These are phyloP conservation scores for Gortyna flavago DNA, from an alignment of 2,888 invertebrate genomes.

Conservation along the genomic window DNA sequence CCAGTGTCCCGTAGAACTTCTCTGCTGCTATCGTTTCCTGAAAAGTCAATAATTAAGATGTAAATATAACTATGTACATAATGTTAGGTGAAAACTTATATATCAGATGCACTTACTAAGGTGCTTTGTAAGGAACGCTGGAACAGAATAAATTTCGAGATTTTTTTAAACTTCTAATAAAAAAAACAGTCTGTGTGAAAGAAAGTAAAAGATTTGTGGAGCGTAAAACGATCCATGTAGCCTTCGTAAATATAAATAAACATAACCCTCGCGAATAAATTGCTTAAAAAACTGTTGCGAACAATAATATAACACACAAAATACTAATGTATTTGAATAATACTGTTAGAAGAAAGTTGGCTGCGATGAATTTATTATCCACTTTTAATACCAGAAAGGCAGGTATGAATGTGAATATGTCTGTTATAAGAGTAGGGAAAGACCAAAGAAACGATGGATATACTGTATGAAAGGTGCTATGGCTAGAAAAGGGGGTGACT, in stretches of 20 bases:
- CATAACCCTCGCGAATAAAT: not conserved
- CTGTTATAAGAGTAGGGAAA: not conserved
- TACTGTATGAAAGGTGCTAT: not conserved
- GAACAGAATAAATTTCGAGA: no score
- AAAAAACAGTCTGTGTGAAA: not conserved
- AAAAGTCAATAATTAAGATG: conserved; percentile 29
- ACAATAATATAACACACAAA: not conserved
- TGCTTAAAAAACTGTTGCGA: not conserved
- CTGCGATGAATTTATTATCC: not conserved
- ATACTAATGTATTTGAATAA: not conserved
- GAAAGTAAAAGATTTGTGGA: not conserved
- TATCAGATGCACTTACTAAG: not conserved
- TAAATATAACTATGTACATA: no score
- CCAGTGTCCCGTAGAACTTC: conserved; percentile 94
- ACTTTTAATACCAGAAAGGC: not conserved
- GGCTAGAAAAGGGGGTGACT: not conserved
- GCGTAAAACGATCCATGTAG: not conserved
- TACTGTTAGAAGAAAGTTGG: not conserved
- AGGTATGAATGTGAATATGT: not conserved
- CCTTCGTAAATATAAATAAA: not conserved
- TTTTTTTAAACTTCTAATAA: no score
- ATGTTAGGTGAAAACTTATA: no score
- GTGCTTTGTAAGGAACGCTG: not conserved
- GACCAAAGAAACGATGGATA: not conserved
- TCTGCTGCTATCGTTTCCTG: conserved; percentile 86